Conservation (phyloP, 2,888 invertebrate genomes). For the Malthinus flaveolus region DNA sequence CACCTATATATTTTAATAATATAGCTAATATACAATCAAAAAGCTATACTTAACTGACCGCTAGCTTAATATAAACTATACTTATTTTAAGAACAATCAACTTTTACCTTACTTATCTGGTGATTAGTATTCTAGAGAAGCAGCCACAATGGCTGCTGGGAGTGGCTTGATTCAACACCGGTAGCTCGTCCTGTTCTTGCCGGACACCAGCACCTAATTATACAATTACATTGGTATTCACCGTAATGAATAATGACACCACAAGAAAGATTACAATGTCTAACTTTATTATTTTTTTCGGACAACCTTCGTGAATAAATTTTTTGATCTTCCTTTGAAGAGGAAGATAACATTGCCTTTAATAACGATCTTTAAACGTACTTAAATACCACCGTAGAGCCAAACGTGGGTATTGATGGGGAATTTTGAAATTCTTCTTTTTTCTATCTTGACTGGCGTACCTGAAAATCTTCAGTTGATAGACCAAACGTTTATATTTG, state of each 20-base stretch:
- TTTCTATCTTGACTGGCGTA: too few relatives aligned
- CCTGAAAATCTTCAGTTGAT: too few relatives aligned
- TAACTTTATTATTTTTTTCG: neutral
- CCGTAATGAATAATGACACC: slow-evolving; percentile 27
- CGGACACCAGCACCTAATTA: slow-evolving; percentile 31
- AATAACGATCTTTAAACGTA: too few relatives aligned
- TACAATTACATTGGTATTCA: slow-evolving; percentile 32
- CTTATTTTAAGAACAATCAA: slow-evolving; percentile 16
- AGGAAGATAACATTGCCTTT: too few relatives aligned
- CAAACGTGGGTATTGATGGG: too few relatives aligned
- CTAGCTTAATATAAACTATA: slow-evolving; percentile 11
- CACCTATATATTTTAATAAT: too few relatives aligned
- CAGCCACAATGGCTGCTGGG: slow-evolving; percentile 31
- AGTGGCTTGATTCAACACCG: slow-evolving; percentile 30
- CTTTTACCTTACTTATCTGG: slow-evolving; percentile 23
- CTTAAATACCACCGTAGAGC: too few relatives aligned
- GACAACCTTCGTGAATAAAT: too few relatives aligned
- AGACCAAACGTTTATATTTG: too few relatives aligned
- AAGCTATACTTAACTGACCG: slow-evolving; percentile 6
- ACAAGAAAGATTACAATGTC: slow-evolving; percentile 4
- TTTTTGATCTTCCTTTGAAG: too few relatives aligned
- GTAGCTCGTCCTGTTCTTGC: slow-evolving; percentile 25
- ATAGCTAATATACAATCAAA: slow-evolving; percentile 4
- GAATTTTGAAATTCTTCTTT: too few relatives aligned
- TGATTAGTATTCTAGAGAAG: slow-evolving; percentile 30